phyloP scores from a whole-genome alignment of 2,113 vertebrate species.

The Scalopus aquaticus region DNA sequence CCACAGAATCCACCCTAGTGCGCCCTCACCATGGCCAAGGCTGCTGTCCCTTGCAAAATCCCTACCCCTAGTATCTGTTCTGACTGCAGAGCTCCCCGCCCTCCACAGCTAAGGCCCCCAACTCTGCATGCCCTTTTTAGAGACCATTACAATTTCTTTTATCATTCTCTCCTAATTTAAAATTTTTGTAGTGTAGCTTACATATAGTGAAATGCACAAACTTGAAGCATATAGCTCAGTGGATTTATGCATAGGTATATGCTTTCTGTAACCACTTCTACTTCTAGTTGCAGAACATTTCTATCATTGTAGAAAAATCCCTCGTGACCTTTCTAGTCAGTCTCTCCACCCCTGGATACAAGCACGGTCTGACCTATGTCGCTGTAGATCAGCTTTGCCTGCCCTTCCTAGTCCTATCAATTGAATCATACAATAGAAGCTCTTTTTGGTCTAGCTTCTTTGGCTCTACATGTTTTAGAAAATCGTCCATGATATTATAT shows the following conservation, averaged over 20 bases:
- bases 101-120: too few species aligned
- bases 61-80: background rate
- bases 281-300: background rate
- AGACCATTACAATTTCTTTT: background rate
- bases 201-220: background rate
- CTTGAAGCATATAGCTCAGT: too few species aligned
- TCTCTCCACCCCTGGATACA: background rate
- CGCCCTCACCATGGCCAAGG: too few species aligned
- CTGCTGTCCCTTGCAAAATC: background rate
- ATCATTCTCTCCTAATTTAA: background rate
- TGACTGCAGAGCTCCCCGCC: background rate
- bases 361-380: too few species aligned
- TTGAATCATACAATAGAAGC: background rate
- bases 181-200: background rate
- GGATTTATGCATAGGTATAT: background rate
- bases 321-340: background rate
- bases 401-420: background rate
- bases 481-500: background rate
- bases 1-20: accelerated
- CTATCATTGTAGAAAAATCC: background rate
- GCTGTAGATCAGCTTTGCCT: background rate
- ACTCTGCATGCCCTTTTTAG: background rate
- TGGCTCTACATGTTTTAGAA: background rate
- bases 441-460: background rate
- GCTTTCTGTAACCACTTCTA: background rate